Percentiles rank a stretch among this genome's conserved stretches.
Conservation (phyloP, 2,888 invertebrate genomes). For the Calliphora vomitoria region DNA sequence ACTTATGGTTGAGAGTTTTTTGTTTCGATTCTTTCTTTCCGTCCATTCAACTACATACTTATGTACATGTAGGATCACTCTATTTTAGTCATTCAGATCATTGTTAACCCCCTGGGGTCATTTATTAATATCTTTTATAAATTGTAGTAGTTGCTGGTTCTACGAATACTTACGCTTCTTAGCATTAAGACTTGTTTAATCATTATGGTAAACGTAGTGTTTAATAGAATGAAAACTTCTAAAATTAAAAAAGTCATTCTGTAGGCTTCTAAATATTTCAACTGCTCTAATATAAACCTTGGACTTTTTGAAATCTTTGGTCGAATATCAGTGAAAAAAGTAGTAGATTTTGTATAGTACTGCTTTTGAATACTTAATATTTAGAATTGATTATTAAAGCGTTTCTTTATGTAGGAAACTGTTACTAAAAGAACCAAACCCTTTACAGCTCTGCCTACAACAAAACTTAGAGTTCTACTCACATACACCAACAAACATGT, state of each 20-base stretch:
- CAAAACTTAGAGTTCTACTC: neutral
- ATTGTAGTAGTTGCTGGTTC: slow-evolving; percentile 36
- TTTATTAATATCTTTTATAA: slow-evolving; percentile 65
- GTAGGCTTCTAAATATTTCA: no score
- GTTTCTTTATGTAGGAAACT: no score
- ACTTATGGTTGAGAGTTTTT: slow-evolving; percentile 16
- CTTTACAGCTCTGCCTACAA: neutral
- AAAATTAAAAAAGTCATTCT: neutral
- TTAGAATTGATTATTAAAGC: no score
- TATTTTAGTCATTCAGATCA: slow-evolving; percentile 63
- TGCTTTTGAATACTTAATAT: no score
- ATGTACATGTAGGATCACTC: slow-evolving; percentile 23
- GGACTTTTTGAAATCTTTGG: no score
- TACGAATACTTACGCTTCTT: slow-evolving; percentile 10
- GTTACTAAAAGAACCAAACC: neutral
- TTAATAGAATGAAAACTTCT: slow-evolving; percentile 23
- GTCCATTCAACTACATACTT: slow-evolving; percentile 4
- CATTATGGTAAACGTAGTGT: neutral
- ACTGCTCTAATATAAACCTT: no score
- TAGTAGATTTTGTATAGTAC: no score
- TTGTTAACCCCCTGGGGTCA: slow-evolving; percentile 68
- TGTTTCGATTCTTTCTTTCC: neutral
- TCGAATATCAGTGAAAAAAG: no score
- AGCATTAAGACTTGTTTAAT: slow-evolving; percentile 22
- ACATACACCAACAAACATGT: neutral